Evolutionary conservation across 37 sponge, comb jelly and placozoan genomes (phyloP).

Genomic region (Amphimedon queenslandica): DNA sequence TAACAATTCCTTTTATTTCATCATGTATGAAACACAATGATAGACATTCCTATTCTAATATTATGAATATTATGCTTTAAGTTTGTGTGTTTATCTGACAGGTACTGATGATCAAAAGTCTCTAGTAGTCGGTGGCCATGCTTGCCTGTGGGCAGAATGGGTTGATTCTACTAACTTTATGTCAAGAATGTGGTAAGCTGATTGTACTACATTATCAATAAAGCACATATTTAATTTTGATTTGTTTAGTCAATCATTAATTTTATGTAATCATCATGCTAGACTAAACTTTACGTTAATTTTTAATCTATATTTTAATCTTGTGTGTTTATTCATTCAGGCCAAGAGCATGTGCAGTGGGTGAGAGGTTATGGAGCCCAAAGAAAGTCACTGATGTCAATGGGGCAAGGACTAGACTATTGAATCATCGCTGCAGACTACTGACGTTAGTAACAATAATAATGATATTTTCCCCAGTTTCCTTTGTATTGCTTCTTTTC

Average conservation of each 20-base stretch:
- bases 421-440: slow-evolving; percentile 77
- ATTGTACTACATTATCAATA: no score
- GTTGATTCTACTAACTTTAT: slow-evolving; percentile 91
- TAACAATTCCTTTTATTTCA: no score
- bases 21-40: no score
- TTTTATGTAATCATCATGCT: no score
- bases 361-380: slow-evolving; percentile 89
- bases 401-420: slow-evolving; percentile 48
- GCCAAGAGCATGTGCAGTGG: slow-evolving; percentile 87
- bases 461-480: not conserved
- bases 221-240: no score
- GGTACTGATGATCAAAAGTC: slow-evolving; percentile 70
- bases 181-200: slow-evolving; percentile 66
- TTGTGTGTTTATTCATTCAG: slow-evolving; percentile 3
- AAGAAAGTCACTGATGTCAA: slow-evolving; percentile 36
- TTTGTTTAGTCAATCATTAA: not conserved
- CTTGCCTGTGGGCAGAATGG: slow-evolving; percentile 87
- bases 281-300: no score
- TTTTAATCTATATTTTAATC: no score
- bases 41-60: no score
- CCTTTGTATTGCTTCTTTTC: no score
- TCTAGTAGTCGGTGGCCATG: slow-evolving; percentile 89
- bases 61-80: not conserved
- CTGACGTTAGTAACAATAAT: slow-evolving; percentile 32
- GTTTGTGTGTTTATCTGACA: not conserved